A percentile compares a stretch with the other conserved stretches of the same genome.
Conservation (phyloP, 30 jellyfish, hydroid and myxozoan genomes). For the Hydra vulgaris region DNA sequence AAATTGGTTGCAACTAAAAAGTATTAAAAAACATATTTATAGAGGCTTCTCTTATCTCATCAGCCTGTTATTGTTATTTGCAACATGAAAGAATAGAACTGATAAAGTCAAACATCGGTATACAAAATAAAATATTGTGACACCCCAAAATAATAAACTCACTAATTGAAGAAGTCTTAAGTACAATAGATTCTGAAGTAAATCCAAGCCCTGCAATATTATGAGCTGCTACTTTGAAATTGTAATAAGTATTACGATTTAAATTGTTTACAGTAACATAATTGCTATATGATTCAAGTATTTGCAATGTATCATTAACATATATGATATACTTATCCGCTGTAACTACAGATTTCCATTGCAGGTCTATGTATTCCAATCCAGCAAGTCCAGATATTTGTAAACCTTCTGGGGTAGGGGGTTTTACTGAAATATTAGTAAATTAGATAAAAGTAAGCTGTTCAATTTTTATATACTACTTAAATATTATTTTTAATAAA, state of each 20-base stretch:
- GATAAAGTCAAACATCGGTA: background rate
- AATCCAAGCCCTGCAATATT: conserved; percentile 72
- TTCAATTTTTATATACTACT: background rate
- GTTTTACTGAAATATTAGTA: conserved; percentile 28
- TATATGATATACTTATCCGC: conserved; percentile 22
- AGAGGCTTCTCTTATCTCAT: no score
- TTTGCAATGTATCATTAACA: conserved; percentile 22
- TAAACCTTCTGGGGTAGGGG: conserved; percentile 18
- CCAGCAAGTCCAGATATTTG: conserved; percentile 23
- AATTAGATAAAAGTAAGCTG: conserved; percentile 4
- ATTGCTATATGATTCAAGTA: background rate
- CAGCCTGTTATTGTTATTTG: no score
- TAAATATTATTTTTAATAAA: no score
- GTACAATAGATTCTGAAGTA: conserved; percentile 11
- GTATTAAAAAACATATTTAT: no score
- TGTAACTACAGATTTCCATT: conserved; percentile 12
- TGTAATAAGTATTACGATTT: conserved; percentile 35
- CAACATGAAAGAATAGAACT: background rate
- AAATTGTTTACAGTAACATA: conserved; percentile 21
- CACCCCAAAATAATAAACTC: conserved; percentile 3
- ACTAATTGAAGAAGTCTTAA: conserved; percentile 27
- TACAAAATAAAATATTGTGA: background rate
- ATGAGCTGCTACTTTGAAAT: conserved; percentile 47
- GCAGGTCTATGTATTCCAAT: conserved; percentile 20
- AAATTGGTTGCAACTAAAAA: no score